Evolutionary conservation across 2,797 vertebrate genomes (phyloP), one percentile per base, ranked within the genome.

Genomic region (Enoplosus armatus): DNA sequence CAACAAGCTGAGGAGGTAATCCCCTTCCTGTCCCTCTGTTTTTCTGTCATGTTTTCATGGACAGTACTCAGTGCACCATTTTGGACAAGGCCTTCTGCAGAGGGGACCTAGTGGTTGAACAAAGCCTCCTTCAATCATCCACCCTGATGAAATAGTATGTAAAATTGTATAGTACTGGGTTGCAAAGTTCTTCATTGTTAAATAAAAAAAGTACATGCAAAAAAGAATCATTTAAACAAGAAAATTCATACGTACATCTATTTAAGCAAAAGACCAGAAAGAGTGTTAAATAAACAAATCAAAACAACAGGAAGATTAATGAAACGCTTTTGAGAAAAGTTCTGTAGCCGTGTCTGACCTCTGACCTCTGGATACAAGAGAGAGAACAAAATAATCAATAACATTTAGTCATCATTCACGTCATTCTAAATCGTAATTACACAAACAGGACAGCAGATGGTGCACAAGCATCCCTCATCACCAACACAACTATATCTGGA

Each of bases 371-470:
- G 7, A 26, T 33, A 11, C 1, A 6, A 0, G 1, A 37, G 41
- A 70, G 22, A 37, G 6, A 63, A 48, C 7, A 27, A 35, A 43
- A 51, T 18, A 47, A 61, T 31, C 8, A 24, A 16, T 53, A 12
- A 16, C 9, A 54, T 24, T n/a, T n/a, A n/a, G 1, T 43, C n/a
- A 24, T n/a, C 1, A 29, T 31, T 16, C 7, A 14, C 9, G 37
- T 9, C 20, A 10, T 37, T 14, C 3, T 26, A n/a, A 63, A 8
- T 7, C 73, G 86, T 82, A 81, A 37, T 87, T 41, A n/a, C 83
- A 69, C 8, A 1, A 41, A 5, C 5, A 2, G 20, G 67, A 71
- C 93, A 87, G 83, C 56, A 92, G 92, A 53, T 85, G 89, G 87
- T 14, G 79, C 31, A 27, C n/a, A 1, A 31, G 54, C 22, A 24